A percentile compares a stretch with the other conserved stretches of the same genome.
Evolutionary conservation across 2,888 invertebrate genomes (phyloP).

Genomic region (Bursaphelenchus okinawaensis): DNA sequence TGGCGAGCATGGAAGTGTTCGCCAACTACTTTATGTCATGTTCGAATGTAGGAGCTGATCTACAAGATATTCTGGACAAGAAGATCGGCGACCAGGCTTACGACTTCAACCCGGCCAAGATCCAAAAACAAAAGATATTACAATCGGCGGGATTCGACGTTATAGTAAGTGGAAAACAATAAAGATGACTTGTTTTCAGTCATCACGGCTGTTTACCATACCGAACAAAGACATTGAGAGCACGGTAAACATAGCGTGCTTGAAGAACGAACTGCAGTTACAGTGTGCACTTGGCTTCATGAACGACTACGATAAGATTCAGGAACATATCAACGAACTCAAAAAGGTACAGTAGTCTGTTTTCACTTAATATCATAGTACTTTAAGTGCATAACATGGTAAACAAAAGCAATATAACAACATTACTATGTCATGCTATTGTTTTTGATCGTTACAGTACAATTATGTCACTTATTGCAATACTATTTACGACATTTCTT

Average conservation of each 20-base stretch:
- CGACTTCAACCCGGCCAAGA: not conserved
- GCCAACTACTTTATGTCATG: not conserved
- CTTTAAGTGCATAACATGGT: too few relatives aligned
- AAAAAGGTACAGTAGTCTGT: conserved; percentile 17
- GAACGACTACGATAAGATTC: conserved; percentile 19
- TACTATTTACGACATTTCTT: too few relatives aligned
- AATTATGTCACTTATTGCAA: too few relatives aligned
- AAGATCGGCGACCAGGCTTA: conserved; percentile 56
- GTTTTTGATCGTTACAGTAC: too few relatives aligned
- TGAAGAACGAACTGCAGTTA: conserved; percentile 34
- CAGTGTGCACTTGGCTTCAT: conserved; percentile 31
- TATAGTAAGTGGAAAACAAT: conserved; percentile 1
- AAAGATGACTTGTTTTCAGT: conserved; percentile 13
- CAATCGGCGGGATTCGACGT: conserved; percentile 13
- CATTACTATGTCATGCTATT: too few relatives aligned
- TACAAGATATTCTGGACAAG: not conserved
- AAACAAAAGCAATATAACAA: too few relatives aligned
- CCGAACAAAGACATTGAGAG: conserved; percentile 13
- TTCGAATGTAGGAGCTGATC: not conserved
- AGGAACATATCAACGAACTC: conserved; percentile 24
- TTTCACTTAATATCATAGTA: too few relatives aligned
- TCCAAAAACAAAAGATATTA: conserved; percentile 3
- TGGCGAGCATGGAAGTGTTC: not conserved
- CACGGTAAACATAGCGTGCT: conserved; percentile 23
- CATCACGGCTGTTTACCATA: conserved; percentile 21